A percentile compares a stretch with the other conserved stretches of the same genome.
Evolutionary conservation across 2,797 vertebrate species (phyloP).

Genomic region (Rhinoraja longicauda): DNA sequence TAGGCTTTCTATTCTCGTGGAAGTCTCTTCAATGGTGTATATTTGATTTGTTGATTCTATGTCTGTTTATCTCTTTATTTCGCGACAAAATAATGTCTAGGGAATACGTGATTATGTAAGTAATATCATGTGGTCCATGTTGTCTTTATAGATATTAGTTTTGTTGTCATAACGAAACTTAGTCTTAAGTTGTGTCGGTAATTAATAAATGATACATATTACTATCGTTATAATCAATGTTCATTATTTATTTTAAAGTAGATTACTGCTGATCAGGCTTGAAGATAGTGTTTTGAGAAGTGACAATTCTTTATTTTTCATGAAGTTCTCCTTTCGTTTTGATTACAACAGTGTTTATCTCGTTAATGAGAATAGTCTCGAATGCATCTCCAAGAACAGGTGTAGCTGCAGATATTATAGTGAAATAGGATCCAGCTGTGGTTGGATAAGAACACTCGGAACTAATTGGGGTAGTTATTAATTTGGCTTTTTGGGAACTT

Average conservation of each 20-base stretch:
- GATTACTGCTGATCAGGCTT: not conserved
- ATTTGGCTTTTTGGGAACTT: not conserved
- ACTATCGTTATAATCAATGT: not conserved
- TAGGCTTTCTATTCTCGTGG: not conserved
- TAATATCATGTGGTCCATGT: not conserved
- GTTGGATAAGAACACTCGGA: not conserved
- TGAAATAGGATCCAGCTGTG: not conserved
- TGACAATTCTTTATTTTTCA: not conserved
- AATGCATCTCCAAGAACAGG: not conserved
- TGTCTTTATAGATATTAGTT: not conserved
- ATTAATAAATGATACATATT: not conserved
- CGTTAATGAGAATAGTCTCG: not conserved
- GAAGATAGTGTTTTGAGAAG: not conserved
- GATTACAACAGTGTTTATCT: not conserved
- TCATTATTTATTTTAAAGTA: not conserved
- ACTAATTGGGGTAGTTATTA: not conserved
- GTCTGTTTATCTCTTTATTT: not conserved
- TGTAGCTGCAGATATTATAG: not conserved
- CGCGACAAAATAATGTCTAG: not conserved
- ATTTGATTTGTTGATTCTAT: constrained; percentile 30
- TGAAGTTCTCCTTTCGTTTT: not conserved
- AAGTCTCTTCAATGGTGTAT: not conserved
- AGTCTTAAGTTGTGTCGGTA: not conserved
- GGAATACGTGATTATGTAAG: not conserved
- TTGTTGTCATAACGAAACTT: not conserved